Conservation (phyloP, 2,888 invertebrate species). For the Adelognathus sp. region DNA sequence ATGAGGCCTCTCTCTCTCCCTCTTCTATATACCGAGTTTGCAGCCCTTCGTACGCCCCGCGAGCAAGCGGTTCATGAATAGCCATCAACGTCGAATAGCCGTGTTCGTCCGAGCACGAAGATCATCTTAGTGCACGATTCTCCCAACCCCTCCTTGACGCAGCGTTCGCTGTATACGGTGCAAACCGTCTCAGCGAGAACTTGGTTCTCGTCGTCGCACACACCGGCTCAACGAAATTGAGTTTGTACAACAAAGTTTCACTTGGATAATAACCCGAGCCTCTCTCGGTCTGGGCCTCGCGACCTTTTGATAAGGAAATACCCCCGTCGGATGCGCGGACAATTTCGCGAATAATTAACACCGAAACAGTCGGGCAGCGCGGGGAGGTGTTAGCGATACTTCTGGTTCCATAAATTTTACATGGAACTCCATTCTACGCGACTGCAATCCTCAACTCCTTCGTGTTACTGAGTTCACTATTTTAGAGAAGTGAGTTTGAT, state of each 20-base stretch:
- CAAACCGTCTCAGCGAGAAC: constrained; percentile 38
- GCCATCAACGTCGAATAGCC: constrained; percentile 54
- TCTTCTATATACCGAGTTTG: constrained; percentile 8
- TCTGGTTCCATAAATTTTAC: neutral
- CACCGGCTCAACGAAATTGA: constrained; percentile 37
- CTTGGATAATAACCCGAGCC: constrained; percentile 35
- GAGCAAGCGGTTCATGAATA: constrained; percentile 51
- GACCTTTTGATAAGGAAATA: constrained; percentile 9
- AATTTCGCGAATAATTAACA: neutral
- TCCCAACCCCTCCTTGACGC: constrained; percentile 10
- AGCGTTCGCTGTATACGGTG: neutral
- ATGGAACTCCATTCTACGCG: neutral
- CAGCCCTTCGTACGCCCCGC: neutral
- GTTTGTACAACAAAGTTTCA: constrained; percentile 48
- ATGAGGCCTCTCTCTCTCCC: constrained; percentile 6
- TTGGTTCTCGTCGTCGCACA: constrained; percentile 31
- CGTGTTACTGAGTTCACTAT: neutral
- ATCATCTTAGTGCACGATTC: constrained; percentile 56
- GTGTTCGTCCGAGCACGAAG: constrained; percentile 48
- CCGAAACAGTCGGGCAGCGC: neutral
- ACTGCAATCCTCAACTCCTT: neutral
- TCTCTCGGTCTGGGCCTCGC: neutral
- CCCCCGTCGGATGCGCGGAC: neutral
- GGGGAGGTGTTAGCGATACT: neutral
- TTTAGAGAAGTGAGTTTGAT: too few species aligned